Percentiles rank a stretch among this genome's conserved stretches.
These are phyloP conservation scores for Pteropus rufus DNA, from an alignment of 2,797 vertebrate species.

Conservation along the genomic window DNA sequence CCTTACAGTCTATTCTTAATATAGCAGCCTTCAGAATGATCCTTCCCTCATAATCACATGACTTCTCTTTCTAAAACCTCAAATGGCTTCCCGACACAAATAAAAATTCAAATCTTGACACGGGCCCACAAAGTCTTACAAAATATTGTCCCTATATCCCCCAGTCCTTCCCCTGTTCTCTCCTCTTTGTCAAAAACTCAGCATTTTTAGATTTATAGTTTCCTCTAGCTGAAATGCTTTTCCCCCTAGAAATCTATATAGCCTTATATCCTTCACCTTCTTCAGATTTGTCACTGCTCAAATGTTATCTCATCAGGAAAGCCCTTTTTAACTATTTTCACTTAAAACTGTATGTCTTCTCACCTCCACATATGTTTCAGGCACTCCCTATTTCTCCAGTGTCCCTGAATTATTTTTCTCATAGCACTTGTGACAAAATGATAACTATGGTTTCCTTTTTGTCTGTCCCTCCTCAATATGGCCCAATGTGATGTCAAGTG, in stretches of 20 bases:
- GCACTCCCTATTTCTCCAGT: background rate
- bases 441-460: constrained; percentile 32
- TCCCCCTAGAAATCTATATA: background rate
- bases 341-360: background rate
- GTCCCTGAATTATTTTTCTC: constrained; percentile 17
- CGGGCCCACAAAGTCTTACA: background rate
- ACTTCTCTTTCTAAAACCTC: constrained; percentile 7
- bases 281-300: background rate
- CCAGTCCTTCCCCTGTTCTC: background rate
- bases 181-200: background rate
- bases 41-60: background rate
- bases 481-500: background rate
- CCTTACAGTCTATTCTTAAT: constrained; percentile 33
- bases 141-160: background rate
- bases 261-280: background rate
- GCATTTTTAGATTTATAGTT: background rate
- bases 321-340: background rate
- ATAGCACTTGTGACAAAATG: constrained; percentile 19
- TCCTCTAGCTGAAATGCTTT: background rate
- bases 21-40: background rate
- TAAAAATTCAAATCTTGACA: constrained; percentile 9
- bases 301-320: background rate
- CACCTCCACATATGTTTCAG: background rate
- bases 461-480: background rate
- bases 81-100: background rate